phyloP scores from a whole-genome alignment of 2,888 invertebrate genomes.

The Iselma pallidipennis region DNA sequence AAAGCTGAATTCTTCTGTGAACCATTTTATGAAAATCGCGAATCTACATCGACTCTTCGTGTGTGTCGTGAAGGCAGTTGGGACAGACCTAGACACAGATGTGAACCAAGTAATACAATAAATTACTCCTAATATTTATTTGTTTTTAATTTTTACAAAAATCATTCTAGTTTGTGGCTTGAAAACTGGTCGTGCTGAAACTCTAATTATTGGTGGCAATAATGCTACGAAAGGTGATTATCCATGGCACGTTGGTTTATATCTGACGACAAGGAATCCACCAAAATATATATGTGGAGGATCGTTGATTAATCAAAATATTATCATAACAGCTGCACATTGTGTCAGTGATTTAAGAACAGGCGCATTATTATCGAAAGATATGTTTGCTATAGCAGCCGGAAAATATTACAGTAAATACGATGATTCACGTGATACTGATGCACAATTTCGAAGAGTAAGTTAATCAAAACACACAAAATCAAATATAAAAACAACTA shows the following conservation, averaged over 20 bases:
- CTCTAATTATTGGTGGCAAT: conserved; percentile 41
- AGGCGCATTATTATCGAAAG: neutral
- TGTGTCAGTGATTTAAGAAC: conserved; percentile 5
- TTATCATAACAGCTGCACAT: conserved; percentile 6
- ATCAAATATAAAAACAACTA: neutral
- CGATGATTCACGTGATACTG: neutral
- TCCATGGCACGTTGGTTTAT: conserved; percentile 49
- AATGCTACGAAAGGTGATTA: conserved; percentile 42
- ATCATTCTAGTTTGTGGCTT: conserved; percentile 47
- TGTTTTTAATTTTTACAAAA: no score
- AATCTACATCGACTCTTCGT: conserved; percentile 7
- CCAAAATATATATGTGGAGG: conserved; percentile 43
- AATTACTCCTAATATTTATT: no score
- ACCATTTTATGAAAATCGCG: conserved; percentile 37
- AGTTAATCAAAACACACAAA: neutral
- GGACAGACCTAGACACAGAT: conserved; percentile 36
- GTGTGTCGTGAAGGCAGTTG: conserved; percentile 37
- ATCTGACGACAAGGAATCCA: conserved; percentile 15
- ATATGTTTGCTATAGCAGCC: conserved; percentile 4
- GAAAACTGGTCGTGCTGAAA: conserved; percentile 36
- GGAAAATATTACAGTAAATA: conserved; percentile 13
- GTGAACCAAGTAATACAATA: conserved; percentile 40
- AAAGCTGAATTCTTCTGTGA: conserved; percentile 37
- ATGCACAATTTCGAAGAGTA: conserved; percentile 1
- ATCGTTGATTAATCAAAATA: conserved; percentile 38